Base-by-base conservation (phyloP, 2,888 invertebrate genomes). In the Troides helena region DNA sequence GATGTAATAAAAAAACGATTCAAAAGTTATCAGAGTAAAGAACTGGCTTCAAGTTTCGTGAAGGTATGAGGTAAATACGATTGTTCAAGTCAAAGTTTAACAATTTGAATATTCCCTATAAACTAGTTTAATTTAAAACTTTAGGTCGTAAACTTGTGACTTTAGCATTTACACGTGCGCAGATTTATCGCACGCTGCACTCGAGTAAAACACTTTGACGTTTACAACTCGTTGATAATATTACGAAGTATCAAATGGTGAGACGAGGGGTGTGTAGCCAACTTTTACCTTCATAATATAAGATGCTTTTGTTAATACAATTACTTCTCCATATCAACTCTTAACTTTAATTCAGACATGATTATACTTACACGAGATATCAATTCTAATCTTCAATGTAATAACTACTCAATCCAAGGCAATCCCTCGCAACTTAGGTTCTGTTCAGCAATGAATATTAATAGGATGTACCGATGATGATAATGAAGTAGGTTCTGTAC, bases 141-240 rank as follows among this genome's bases (percentile, higher is more conserved):
- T 50, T 65, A 25, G n/a, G 39, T 72, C 80, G 78, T 78, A 82
- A 80, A 78, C 77, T 72, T 72, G 67, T 64, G 65, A 65, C 64
- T 63, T 74, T 77, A 81, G 81, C 30, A 36, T 56, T 65, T 53
- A 68, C 68, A 23, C 36, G 59, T 66, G 58, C 7, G 50, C 50
- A 76, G 76, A 81, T 81, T 80, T 79, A 81, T 74, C 67, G 71
- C 72, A 50, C 53, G 62, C 69, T 62, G 65, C 65, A 60, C 66
- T 69, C 57, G 62, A 74, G 78, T 81, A 81, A 81, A 81, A 74
- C 71, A 78, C 65, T 62, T 64, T 67, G 80, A 79, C 78, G 72
- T 80, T 80, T 78, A 80, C 76, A 73, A 73, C 74, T 69, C 57
- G 71, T 61, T 70, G 72, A 65, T 61, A 70, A 70, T 70, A 65